A percentile compares a stretch with the other conserved stretches of the same genome.
Conservation (phyloP, 2,113 vertebrate species). For the Chlorocebus sabaeus region DNA sequence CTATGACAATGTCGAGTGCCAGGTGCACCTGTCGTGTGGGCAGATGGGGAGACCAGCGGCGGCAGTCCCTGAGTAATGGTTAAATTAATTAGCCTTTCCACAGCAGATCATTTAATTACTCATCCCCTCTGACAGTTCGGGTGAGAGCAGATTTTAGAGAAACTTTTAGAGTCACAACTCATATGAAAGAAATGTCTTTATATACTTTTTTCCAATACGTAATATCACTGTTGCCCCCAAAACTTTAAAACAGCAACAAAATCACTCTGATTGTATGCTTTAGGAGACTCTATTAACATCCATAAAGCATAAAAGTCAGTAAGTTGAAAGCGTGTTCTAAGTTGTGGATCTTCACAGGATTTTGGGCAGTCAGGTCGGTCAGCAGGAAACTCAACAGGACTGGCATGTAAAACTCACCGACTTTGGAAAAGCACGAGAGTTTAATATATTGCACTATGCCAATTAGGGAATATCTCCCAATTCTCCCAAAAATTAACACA, state of each 20-base stretch:
- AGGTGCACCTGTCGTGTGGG: constrained; percentile 57
- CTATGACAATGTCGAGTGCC: constrained; percentile 52
- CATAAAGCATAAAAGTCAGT: neutral
- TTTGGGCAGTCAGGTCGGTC: neutral
- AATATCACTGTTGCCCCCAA: neutral
- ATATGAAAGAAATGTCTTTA: constrained; percentile 4
- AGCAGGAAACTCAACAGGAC: constrained; percentile 15
- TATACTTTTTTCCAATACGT: neutral
- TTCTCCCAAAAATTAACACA: neutral
- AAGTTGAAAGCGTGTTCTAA: neutral
- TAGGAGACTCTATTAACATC: neutral
- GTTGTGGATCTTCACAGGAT: neutral
- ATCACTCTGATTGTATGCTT: neutral
- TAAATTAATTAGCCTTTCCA: constrained; percentile 75
- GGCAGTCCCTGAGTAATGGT: constrained; percentile 51
- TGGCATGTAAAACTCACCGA: neutral
- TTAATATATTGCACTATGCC: neutral
- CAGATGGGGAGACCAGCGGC: constrained; percentile 74
- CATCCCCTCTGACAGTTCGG: constrained; percentile 12
- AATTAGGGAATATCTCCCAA: neutral
- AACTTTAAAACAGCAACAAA: neutral
- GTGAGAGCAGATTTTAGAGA: neutral
- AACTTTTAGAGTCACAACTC: neutral
- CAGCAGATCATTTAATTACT: constrained; percentile 71
- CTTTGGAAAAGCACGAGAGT: neutral